Evolutionary conservation across 2,113 vertebrate genomes (phyloP), one percentile per base, ranked within the genome.

Genomic region (Pseudopipra pipra): DNA sequence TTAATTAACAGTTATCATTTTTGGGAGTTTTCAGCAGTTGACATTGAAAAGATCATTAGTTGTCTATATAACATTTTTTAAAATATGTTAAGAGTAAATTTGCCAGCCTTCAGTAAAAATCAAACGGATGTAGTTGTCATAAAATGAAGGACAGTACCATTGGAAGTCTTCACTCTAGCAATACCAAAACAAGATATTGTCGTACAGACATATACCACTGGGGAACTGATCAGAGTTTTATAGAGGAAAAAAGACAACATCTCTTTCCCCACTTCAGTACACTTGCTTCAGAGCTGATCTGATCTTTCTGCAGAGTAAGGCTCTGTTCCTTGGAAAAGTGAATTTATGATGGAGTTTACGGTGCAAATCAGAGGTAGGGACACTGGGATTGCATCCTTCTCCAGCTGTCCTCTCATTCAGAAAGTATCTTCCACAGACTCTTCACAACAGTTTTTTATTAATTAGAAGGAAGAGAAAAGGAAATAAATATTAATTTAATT

Each of bases 1-100:
- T 70, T 92, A 91, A 90, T 95, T 96, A 90, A 74, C 6, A 8
- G 31, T 83, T 87, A 55, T 41, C 14, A 31, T 58, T 83, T 73
- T 22, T 82, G 66, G 72, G 67, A 90, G 61, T 81, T 94, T 61
- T 96, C 65, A 87, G 56, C 43, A 89, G 85, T 18, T 96, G 94
- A 89, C 51, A 93, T 82, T 89, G 78, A 94, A 97, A 96, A 96
- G 44, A 79, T 85, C 55, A 82, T 95, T 74, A 66, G 20, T 79
- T 27, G 67, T 56, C 49, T 65, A 63, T 35, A 39, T 37, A 70
- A 41, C 21, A 23, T 43, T 80, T 77, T 70, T 62, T 8, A 6
- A 43, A 62, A 56, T 79, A 75, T 35, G 17, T 54, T 97, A 90
- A 89, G 23, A 91, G 87, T 74, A 90, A 82, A 96, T 96, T 94